Percentiles rank a stretch among this genome's conserved stretches.
Conservation (phyloP, 1,140 invertebrate genomes). For the Chelonus insularis region DNA sequence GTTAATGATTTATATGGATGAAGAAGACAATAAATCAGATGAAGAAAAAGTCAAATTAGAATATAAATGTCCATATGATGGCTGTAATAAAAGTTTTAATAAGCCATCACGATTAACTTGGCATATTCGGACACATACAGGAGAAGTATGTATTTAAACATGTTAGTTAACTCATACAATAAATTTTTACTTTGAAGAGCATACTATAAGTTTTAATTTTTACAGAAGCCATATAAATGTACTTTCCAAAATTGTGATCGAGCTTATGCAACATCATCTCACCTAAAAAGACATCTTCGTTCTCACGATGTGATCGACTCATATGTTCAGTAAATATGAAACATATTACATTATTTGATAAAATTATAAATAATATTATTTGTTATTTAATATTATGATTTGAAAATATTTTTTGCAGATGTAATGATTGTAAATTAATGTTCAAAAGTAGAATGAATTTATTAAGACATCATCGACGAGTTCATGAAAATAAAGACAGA, state of each 20-base stretch:
- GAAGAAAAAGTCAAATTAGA: conserved; percentile 29
- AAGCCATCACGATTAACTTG: conserved; percentile 38
- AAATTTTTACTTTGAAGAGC: background rate
- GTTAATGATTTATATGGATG: too few species aligned
- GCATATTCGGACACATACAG: conserved; percentile 43
- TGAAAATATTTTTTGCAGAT: conserved; percentile 30
- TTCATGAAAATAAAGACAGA: conserved; percentile 30
- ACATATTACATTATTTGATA: background rate
- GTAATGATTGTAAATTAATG: conserved; percentile 31
- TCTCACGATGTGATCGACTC: background rate
- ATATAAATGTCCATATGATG: conserved; percentile 38
- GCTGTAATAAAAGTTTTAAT: conserved; percentile 37
- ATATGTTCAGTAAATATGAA: conserved; percentile 3
- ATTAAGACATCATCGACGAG: conserved; percentile 38
- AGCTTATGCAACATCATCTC: conserved; percentile 46
- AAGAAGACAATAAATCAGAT: too few species aligned
- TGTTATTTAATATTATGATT: conserved; percentile 13
- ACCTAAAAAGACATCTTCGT: conserved; percentile 41
- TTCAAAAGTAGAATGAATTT: conserved; percentile 37
- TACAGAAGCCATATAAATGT: conserved; percentile 44
- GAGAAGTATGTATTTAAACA: conserved; percentile 46
- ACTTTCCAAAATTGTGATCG: conserved; percentile 39
- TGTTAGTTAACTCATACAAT: background rate
- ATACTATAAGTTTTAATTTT: conserved; percentile 13
- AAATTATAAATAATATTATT: too few species aligned